phyloP scores from a whole-genome alignment of 2,888 invertebrate genomes.

The Zaprionus bogoriensis region DNA sequence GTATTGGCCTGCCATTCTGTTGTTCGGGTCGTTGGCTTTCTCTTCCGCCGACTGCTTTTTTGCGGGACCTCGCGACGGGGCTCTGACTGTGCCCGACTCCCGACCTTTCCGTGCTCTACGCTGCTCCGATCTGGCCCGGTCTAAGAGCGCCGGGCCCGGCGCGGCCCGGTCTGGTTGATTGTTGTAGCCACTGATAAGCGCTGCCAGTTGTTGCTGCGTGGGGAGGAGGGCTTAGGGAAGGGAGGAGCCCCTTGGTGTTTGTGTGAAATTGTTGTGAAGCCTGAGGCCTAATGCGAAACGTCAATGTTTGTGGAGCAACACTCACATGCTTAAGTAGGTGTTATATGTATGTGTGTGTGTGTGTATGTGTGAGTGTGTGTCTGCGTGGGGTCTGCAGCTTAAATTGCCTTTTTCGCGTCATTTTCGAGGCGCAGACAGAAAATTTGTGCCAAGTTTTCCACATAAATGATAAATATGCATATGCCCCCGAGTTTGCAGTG shows the following conservation, averaged over 20 bases:
- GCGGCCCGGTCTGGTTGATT: slow-evolving; percentile 47
- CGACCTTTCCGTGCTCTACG: too few species aligned
- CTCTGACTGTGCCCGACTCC: too few species aligned
- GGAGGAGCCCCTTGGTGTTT: slow-evolving; percentile 13
- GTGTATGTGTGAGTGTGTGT: neutral
- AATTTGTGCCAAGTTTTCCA: slow-evolving; percentile 46
- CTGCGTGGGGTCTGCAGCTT: slow-evolving; percentile 31
- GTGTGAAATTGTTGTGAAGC: slow-evolving; percentile 64
- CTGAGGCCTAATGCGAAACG: slow-evolving; percentile 58
- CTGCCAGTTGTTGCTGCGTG: slow-evolving; percentile 21
- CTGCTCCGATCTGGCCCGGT: too few species aligned
- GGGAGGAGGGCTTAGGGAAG: neutral
- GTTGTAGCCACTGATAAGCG: slow-evolving; percentile 65
- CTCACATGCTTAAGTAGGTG: slow-evolving; percentile 29
- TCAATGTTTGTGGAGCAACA: slow-evolving; percentile 37
- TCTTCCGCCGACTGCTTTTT: slow-evolving; percentile 34
- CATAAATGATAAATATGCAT: slow-evolving; percentile 65
- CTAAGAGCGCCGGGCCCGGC: neutral
- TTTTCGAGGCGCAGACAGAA: slow-evolving; percentile 45
- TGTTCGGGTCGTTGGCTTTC: slow-evolving; percentile 66
- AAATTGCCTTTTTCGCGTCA: slow-evolving; percentile 67
- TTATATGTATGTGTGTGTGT: neutral
- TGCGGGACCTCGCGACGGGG: slow-evolving; percentile 11
- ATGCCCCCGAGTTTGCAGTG: slow-evolving; percentile 27
- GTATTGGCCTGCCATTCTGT: slow-evolving; percentile 60